Base-by-base conservation (phyloP, 2,888 invertebrate genomes). In the Orthosia gothica region DNA sequence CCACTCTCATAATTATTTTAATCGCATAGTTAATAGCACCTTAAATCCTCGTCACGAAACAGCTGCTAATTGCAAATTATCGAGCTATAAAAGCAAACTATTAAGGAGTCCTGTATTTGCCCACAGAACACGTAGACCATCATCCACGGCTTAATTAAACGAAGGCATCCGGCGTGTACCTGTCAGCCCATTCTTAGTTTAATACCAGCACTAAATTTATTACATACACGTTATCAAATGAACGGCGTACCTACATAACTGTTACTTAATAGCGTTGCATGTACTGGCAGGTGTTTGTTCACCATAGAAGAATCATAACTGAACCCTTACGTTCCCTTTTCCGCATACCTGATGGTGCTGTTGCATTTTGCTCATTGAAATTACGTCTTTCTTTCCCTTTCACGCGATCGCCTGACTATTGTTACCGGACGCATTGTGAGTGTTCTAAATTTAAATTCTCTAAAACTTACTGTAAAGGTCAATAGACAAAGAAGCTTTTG, bases 381-480 rank as follows among this genome's bases (percentile, higher is more conserved):
- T 58, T 18, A 15, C 64, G 68, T 54, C 52, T 62, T 62, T 80
- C 75, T 58, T 55, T 77, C 84, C 67, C 80, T 76, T 83, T 87
- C 81, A 70, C 63, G n/a, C 72, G 75, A 76, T 73, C 71, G 75
- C 54, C 62, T 76, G 80, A 66, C 76, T 76, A 75, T 82, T 86
- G 75, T 87, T 85, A 62, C 59, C 13, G 70, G 57, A 70, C 62
- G 76, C 69, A 69, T 70, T 78, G 64, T 54, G 58, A 74, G 57
- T 81, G 81, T 84, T 87, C 87, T 82, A 85, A 84, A 87, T 87
- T 82, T 82, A 84, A 85, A 84, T 79, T 80, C 75, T 73, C 61
- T 71, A 78, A 86, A 80, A 62, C 58, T 66, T 68, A 32, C 59
- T 18, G 47, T 71, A 76, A 83, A 81, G 78, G 67, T 80, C 76